Evolutionary conservation across 2,888 invertebrate species (phyloP).

Genomic region (Temnothorax ravouxi): DNA sequence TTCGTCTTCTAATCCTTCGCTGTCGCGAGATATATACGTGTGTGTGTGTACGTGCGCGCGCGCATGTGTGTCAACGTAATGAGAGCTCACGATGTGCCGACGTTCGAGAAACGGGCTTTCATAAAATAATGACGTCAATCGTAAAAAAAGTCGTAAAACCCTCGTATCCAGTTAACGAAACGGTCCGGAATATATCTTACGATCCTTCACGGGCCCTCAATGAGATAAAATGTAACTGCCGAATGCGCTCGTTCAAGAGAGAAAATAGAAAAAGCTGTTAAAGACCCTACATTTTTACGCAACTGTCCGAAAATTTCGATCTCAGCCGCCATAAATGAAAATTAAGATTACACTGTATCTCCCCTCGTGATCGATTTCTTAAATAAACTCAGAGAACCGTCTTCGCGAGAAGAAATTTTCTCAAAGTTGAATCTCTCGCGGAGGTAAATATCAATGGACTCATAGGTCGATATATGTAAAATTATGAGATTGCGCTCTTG

Average conservation of each 20-base stretch:
- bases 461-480: slow-evolving; percentile 7
- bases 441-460: neutral
- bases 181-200: slow-evolving; percentile 21
- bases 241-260: slow-evolving; percentile 6
- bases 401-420: neutral
- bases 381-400: neutral
- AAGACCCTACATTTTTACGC: neutral
- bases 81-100: slow-evolving; percentile 41
- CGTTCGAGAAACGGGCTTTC: slow-evolving; percentile 63
- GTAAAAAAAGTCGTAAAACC: slow-evolving; percentile 48
- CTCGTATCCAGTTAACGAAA: slow-evolving; percentile 35
- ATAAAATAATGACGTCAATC: slow-evolving; percentile 65
- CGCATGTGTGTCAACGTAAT: slow-evolving; percentile 22
- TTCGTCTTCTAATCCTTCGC: slow-evolving; percentile 59
- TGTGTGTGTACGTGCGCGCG: neutral
- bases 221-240: slow-evolving; percentile 20
- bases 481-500: slow-evolving; percentile 1
- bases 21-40: slow-evolving; percentile 35
- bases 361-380: neutral
- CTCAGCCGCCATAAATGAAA: neutral
- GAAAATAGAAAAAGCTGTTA: slow-evolving; percentile 1
- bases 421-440: neutral
- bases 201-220: slow-evolving; percentile 1
- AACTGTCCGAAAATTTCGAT: slow-evolving; percentile 4
- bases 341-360: neutral